Conservation (phyloP, 2,113 vertebrate species). For the Nasalis larvatus region DNA sequence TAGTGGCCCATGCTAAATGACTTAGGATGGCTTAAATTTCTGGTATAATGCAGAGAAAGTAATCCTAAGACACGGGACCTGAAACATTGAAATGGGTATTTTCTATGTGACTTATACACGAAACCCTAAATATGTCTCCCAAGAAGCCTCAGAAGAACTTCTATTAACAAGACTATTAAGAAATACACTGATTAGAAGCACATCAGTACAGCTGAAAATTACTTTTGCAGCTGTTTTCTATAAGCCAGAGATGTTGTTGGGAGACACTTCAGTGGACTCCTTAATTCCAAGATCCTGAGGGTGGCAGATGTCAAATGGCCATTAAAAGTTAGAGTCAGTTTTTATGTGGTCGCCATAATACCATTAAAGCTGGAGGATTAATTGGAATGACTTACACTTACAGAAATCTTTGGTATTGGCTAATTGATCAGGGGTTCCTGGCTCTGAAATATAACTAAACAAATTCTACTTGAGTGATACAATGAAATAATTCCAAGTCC, state of each 20-base stretch:
- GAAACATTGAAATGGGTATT: background rate
- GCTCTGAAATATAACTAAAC: background rate
- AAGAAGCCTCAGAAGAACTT: background rate
- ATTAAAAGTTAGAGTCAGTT: background rate
- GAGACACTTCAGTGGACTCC: background rate
- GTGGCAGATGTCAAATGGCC: background rate
- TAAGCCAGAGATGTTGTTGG: background rate
- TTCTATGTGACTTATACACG: background rate
- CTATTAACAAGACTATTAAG: background rate
- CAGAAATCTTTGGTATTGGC: background rate
- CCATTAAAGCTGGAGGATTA: background rate
- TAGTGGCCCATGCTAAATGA: background rate
- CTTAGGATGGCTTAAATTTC: background rate
- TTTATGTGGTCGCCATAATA: background rate
- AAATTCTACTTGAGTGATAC: background rate
- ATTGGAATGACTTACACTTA: background rate
- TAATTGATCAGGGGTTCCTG: background rate
- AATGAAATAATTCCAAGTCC: background rate
- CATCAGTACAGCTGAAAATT: background rate
- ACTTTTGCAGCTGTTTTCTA: background rate
- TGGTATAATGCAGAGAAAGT: background rate
- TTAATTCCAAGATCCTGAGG: background rate
- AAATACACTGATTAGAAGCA: background rate
- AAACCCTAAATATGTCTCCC: background rate
- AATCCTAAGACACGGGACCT: background rate